Conservation (phyloP, 2,888 invertebrate species). For the Aspidapion aeneum region DNA sequence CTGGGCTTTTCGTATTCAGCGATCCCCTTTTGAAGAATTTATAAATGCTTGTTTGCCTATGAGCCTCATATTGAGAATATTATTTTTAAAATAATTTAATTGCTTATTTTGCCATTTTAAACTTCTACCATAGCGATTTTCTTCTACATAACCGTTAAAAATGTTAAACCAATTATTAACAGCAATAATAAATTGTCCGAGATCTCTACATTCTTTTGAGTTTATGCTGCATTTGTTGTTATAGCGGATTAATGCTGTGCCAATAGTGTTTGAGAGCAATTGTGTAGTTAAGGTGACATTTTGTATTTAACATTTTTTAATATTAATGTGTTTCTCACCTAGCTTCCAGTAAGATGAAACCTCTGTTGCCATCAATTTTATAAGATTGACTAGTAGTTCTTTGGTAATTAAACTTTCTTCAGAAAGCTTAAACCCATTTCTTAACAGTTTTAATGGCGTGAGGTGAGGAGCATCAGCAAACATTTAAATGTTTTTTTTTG, state of each 20-base stretch:
- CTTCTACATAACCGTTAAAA: conserved; percentile 11
- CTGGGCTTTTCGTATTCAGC: background rate
- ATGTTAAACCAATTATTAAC: conserved; percentile 17
- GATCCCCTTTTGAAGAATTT: background rate
- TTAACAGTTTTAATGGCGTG: conserved; percentile 15
- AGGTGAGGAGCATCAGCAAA: conserved; percentile 19
- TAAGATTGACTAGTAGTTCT: background rate
- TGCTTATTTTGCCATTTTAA: conserved; percentile 5
- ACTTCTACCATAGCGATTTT: conserved; percentile 8
- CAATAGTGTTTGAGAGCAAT: conserved; percentile 13
- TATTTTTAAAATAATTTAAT: conserved; percentile 8
- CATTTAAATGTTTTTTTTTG: conserved; percentile 18
- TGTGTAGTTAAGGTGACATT: conserved; percentile 12
- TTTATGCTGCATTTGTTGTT: conserved; percentile 1
- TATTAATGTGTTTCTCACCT: background rate
- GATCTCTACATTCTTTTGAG: conserved; percentile 11
- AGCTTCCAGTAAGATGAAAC: conserved; percentile 9
- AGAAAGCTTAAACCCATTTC: conserved; percentile 11
- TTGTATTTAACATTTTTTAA: conserved; percentile 14
- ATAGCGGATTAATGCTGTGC: conserved; percentile 8
- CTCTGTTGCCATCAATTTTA: conserved; percentile 1
- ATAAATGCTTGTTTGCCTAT: conserved; percentile 10
- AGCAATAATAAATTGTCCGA: conserved; percentile 14
- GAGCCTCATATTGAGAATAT: background rate
- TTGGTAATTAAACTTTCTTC: background rate